phyloP scores from a whole-genome alignment of 2,797 vertebrate species.

The Rachycentron canadum region DNA sequence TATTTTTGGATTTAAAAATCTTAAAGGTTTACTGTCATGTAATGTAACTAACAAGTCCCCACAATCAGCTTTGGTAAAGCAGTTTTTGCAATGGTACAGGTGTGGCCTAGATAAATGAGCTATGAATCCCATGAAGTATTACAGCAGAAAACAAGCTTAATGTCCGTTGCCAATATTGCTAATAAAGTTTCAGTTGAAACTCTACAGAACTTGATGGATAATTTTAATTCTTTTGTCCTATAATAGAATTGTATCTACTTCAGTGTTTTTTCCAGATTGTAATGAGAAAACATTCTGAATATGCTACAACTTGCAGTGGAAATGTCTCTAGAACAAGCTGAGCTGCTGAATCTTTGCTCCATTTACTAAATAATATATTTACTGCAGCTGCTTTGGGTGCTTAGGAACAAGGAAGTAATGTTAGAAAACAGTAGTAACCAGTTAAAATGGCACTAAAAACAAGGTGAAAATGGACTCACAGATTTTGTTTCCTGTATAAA shows the following conservation, averaged over 20 bases:
- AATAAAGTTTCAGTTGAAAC: no score
- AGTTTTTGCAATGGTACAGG: background rate
- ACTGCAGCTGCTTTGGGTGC: constrained; percentile 11
- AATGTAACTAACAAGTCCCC: constrained; percentile 13
- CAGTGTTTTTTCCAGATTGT: no score
- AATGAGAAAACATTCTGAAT: no score
- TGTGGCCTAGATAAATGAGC: background rate
- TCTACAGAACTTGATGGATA: no score
- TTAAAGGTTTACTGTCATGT: background rate
- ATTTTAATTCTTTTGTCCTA: no score
- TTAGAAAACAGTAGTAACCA: background rate
- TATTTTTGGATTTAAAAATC: background rate
- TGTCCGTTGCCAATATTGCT: no score
- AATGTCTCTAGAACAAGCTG: background rate
- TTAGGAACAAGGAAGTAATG: background rate
- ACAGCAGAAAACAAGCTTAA: no score
- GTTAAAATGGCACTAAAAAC: background rate
- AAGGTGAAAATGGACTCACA: no score
- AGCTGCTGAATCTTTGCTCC: background rate
- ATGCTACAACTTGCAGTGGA: no score
- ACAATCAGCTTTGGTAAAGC: constrained; percentile 20
- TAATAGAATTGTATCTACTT: no score
- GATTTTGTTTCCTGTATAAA: no score
- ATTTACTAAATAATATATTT: constrained; percentile 1
- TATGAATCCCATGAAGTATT: background rate